phyloP scores from a whole-genome alignment of 64 coral and sea anemone genomes.

The Anthopleura sola region DNA sequence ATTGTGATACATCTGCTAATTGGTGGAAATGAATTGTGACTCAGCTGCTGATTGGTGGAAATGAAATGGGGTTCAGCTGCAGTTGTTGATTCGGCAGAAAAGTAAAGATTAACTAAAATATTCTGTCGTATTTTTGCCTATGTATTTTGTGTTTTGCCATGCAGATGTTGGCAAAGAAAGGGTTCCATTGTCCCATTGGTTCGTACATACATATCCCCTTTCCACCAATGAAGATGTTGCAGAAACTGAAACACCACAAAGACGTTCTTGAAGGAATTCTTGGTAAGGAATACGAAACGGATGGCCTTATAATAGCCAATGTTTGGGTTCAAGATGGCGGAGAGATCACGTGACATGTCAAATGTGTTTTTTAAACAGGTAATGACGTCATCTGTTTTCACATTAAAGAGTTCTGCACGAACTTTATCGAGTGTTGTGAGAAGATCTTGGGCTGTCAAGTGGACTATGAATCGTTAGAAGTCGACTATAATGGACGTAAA shows the following conservation, averaged over 20 bases:
- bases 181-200: background rate
- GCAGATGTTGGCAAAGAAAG: background rate
- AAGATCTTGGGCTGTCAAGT: background rate
- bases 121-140: too few relatives aligned
- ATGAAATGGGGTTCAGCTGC: too few relatives aligned
- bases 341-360: background rate
- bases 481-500: background rate
- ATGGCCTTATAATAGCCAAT: too few relatives aligned
- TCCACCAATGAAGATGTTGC: background rate
- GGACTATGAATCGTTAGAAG: background rate
- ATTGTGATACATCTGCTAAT: too few relatives aligned
- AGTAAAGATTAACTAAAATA: too few relatives aligned
- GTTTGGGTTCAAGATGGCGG: background rate
- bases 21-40: too few relatives aligned
- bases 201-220: background rate
- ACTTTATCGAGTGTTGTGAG: conserved; percentile 2
- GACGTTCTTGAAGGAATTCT: conserved; percentile 8
- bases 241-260: background rate
- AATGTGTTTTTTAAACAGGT: background rate
- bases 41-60: too few relatives aligned
- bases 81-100: too few relatives aligned
- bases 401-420: background rate
- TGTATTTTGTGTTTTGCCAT: background rate
- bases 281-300: background rate
- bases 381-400: background rate